Evolutionary conservation across 2,797 vertebrate species (phyloP).

Genomic region (Myotis vivesi): DNA sequence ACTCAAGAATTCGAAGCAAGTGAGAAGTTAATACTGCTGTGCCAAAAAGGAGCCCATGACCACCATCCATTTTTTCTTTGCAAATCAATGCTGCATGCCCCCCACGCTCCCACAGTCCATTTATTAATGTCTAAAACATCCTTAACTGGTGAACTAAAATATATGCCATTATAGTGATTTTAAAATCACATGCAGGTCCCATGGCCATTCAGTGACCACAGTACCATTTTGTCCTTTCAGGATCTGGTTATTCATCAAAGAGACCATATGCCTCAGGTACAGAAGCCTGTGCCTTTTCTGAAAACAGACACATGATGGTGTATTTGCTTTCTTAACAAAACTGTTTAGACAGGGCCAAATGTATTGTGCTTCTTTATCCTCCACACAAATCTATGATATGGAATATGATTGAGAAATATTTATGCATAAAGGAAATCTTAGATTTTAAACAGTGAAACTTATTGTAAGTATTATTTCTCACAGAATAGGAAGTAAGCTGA

Average conservation of each 20-base stretch:
- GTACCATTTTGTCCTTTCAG: neutral
- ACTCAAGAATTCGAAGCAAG: neutral
- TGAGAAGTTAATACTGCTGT: neutral
- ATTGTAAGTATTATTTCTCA: neutral
- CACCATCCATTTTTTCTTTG: neutral
- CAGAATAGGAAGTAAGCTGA: neutral
- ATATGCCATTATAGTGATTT: neutral
- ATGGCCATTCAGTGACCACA: neutral
- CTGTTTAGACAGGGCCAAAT: neutral
- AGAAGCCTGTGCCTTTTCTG: neutral
- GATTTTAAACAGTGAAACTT: neutral
- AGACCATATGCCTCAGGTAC: neutral
- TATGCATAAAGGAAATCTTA: neutral
- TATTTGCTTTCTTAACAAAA: neutral
- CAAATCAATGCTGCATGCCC: neutral
- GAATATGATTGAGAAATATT: neutral
- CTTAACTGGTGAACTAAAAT: constrained; percentile 9
- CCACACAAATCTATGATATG: neutral
- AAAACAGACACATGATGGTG: neutral
- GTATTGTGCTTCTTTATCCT: neutral
- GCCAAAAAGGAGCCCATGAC: neutral
- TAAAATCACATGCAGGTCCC: neutral
- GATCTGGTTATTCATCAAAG: neutral
- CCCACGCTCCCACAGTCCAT: neutral
- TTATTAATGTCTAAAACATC: neutral